Conservation (phyloP, 2,888 invertebrate genomes). For the Aproaerema taeniolella region DNA sequence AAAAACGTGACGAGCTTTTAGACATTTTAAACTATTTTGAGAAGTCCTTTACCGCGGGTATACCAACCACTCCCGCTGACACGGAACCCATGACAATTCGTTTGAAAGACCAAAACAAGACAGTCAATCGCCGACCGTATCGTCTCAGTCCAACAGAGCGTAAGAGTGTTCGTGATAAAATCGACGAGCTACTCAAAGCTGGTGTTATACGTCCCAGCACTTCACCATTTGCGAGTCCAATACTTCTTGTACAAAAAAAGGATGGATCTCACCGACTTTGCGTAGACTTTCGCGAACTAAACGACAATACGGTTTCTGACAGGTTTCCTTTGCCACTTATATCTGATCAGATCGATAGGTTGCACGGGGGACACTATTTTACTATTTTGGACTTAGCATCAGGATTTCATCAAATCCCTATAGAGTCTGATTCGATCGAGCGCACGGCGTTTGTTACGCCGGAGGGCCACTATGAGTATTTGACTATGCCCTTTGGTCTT, state of each 20-base stretch:
- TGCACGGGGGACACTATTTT: background rate
- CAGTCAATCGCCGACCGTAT: background rate
- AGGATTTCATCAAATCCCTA: background rate
- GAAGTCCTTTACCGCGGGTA: background rate
- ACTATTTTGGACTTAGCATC: background rate
- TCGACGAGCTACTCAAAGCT: background rate
- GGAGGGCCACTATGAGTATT: slow-evolving; percentile 8
- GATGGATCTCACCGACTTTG: background rate
- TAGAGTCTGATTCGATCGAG: background rate
- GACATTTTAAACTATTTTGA: background rate
- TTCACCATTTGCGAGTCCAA: too few relatives aligned
- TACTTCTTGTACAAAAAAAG: too few relatives aligned
- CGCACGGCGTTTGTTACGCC: background rate
- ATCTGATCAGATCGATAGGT: background rate
- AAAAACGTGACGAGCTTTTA: background rate
- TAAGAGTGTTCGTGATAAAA: background rate
- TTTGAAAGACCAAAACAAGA: background rate
- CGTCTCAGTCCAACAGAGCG: background rate
- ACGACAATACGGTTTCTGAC: background rate
- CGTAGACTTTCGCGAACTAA: background rate
- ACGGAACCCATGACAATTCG: background rate
- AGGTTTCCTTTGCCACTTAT: background rate
- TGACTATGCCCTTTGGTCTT: slow-evolving; percentile 10
- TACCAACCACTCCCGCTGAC: background rate
- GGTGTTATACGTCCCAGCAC: background rate